Percentiles rank a stretch among this genome's conserved stretches.
Conservation (phyloP, 2,888 invertebrate genomes). For the Agrochola macilenta region DNA sequence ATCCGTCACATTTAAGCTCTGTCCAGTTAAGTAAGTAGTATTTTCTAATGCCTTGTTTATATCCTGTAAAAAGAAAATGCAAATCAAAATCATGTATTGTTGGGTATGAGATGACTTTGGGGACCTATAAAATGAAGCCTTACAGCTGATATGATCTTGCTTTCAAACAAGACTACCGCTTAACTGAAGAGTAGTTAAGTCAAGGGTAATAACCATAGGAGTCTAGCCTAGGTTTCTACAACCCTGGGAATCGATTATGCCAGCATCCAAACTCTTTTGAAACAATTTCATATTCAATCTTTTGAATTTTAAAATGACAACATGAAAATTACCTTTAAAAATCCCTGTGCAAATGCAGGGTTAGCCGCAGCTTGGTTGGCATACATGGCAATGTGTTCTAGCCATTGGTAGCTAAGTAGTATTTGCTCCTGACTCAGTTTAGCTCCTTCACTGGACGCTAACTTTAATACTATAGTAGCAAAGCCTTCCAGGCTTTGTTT, state of each 20-base stretch:
- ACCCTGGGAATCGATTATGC: not conserved
- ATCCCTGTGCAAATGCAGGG: slow-evolving; percentile 83
- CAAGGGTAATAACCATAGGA: not conserved
- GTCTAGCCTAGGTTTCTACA: not conserved
- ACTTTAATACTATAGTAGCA: slow-evolving; percentile 88
- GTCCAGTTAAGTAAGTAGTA: slow-evolving; percentile 83
- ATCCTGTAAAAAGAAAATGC: slow-evolving; percentile 76
- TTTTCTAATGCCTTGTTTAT: slow-evolving; percentile 83
- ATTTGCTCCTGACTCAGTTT: slow-evolving; percentile 83
- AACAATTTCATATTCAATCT: not conserved
- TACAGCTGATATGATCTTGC: not conserved
- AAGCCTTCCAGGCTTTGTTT: slow-evolving; percentile 87
- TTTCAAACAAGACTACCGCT: not conserved
- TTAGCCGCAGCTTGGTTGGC: slow-evolving; percentile 86
- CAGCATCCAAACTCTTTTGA: not conserved
- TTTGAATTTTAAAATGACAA: not conserved
- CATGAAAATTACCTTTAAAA: slow-evolving; percentile 86
- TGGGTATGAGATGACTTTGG: not conserved
- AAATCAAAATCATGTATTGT: not conserved
- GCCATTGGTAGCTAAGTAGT: slow-evolving; percentile 91
- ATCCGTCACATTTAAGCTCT: slow-evolving; percentile 92
- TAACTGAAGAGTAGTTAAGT: not conserved
- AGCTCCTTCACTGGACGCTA: slow-evolving; percentile 84
- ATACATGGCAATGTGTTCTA: slow-evolving; percentile 92
- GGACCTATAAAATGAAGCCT: not conserved